Base-by-base conservation (phyloP, 2,888 invertebrate genomes). In the Machimus rusticus region DNA sequence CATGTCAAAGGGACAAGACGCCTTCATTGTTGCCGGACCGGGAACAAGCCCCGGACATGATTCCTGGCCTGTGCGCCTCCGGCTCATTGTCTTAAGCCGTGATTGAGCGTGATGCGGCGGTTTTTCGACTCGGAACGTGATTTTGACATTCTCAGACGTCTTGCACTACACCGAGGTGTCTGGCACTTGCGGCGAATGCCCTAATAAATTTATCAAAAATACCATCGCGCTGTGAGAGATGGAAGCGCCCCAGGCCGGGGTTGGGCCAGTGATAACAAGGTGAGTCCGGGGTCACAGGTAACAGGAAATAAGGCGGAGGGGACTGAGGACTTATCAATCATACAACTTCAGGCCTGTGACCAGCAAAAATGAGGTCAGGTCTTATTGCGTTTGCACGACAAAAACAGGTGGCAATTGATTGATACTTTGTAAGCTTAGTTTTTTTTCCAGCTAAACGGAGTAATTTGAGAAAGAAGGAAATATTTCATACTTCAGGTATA, bases 1-100 rank as follows among this genome's bases (percentile, higher is more conserved):
- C 85, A 85, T 85, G 85, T 85, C 85, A 85, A 74, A 85, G 74
- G 85, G 74, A 85, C 74, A 46, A 74, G 85, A 85, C 46, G 85
- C 85, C 85, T 85, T 74, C 85, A 85, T 85, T 85, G 57, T 84
- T 84, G 57, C 82, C 39, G 23, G 66, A 66, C 66, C 23, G 66
- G 66, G 19, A 84, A 84, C 82, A 66, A 19, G 66, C 3, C 39
- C 19, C 66, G 66, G 82, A 84, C 82, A 66, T 66, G 82, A 23
- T 66, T 34, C 82, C 28, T 66, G 28, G 23, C 55, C 39, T 66
- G 14, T 14, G n/a, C 39, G 37, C 28, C 66, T 28, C 28, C 28
- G 28, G 28, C 66, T 84, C 82, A 66, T 84, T 84, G 82, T 66
- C 82, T 84, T 84, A 81, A 84, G 82, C 19, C 31, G 57, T 57